A percentile compares a stretch with the other conserved stretches of the same genome.
phyloP scores from a whole-genome alignment of 2,797 vertebrate genomes.

The Ataeniobius toweri region DNA sequence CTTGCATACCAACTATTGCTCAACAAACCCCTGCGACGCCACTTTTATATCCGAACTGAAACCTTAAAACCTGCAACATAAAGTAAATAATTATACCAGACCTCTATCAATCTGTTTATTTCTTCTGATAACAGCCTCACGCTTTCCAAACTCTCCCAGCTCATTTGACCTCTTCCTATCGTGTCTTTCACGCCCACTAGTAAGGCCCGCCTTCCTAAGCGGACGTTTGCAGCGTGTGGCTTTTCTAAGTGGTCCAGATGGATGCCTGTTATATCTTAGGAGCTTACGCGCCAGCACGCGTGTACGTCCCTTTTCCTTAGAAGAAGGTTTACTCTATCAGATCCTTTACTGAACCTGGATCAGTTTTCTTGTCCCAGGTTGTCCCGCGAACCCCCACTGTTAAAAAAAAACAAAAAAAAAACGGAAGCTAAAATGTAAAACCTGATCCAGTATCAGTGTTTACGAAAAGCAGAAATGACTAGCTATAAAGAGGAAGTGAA shows the following conservation, averaged over 20 bases:
- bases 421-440: neutral
- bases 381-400: neutral
- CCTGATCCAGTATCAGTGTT: slow-evolving; percentile 12
- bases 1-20: neutral
- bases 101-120: neutral
- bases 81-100: neutral
- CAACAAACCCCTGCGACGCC: neutral
- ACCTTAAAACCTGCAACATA: neutral
- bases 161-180: slow-evolving; percentile 68
- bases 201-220: slow-evolving; percentile 36
- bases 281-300: slow-evolving; percentile 31
- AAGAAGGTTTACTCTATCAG: neutral
- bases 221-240: fast-evolving
- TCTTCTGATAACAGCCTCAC: slow-evolving; percentile 8
- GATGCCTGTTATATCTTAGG: slow-evolving; percentile 16
- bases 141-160: slow-evolving; percentile 34
- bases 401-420: neutral
- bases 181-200: slow-evolving; percentile 45
- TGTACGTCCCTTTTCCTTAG: neutral
- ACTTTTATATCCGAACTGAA: neutral
- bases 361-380: neutral
- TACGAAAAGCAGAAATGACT: neutral
- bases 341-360: slow-evolving; percentile 13
- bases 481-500: slow-evolving; percentile 2
- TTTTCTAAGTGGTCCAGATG: slow-evolving; percentile 37